Conservation (phyloP, 2,797 vertebrate genomes). For the Spinibarbus caldwelli region DNA sequence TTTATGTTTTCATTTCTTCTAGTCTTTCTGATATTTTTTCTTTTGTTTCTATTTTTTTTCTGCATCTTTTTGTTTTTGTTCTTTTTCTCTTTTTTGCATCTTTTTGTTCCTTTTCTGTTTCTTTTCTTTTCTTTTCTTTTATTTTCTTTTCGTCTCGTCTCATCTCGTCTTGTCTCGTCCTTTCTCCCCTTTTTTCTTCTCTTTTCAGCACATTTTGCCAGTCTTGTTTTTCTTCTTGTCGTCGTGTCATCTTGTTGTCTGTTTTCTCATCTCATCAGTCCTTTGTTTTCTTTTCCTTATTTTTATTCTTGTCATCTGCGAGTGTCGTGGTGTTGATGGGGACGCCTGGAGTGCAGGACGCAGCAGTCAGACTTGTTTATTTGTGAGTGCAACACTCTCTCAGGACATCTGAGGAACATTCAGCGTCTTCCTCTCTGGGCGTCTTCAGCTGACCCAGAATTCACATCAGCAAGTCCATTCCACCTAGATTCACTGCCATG, state of each 20-base stretch:
- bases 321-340: neutral
- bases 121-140: neutral
- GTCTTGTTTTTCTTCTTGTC: neutral
- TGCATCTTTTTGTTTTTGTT: neutral
- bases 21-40: neutral
- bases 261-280: conserved; percentile 7
- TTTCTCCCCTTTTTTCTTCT: neutral
- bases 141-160: too few species aligned
- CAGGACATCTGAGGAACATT: conserved; percentile 11
- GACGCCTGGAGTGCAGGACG: conserved; percentile 18
- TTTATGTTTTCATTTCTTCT: neutral
- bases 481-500: neutral
- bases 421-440: neutral
- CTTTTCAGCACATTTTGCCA: neutral
- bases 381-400: conserved; percentile 25
- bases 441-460: neutral
- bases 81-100: neutral
- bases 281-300: neutral
- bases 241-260: neutral
- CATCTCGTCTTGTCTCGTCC: neutral
- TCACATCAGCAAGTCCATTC: neutral
- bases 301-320: neutral
- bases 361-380: conserved; percentile 32
- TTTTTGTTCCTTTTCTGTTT: too few species aligned
- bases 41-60: neutral